Percentiles rank a stretch among this genome's conserved stretches.
Evolutionary conservation across 2,888 invertebrate genomes (phyloP).

Genomic region (Protonemura montana): DNA sequence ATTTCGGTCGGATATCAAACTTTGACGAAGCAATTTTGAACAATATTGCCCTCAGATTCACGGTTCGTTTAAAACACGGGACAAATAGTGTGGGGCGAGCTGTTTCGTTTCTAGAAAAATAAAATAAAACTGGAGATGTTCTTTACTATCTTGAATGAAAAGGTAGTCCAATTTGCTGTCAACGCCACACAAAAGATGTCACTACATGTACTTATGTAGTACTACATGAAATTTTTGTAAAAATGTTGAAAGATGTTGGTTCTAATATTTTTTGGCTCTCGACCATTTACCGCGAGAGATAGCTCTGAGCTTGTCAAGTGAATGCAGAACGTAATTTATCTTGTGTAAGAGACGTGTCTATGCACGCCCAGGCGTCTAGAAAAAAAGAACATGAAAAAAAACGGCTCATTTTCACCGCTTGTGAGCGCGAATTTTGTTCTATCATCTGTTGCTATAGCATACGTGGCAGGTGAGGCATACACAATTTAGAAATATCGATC

Average conservation of each 20-base stretch:
- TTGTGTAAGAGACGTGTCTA: background rate
- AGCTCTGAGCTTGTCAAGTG: background rate
- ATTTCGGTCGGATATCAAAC: background rate
- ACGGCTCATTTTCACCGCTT: background rate
- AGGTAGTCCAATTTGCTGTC: background rate
- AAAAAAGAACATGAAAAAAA: background rate
- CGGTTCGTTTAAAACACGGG: constrained; percentile 4
- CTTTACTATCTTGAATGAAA: background rate
- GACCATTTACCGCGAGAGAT: background rate
- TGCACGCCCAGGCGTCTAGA: background rate
- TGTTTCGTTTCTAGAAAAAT: background rate
- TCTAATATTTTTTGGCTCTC: background rate
- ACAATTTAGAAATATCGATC: too few relatives aligned
- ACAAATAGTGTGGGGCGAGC: background rate
- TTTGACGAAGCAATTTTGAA: background rate
- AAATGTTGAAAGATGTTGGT: background rate
- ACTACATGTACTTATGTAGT: background rate
- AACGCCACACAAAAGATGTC: background rate
- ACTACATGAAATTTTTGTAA: background rate
- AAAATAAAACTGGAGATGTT: background rate
- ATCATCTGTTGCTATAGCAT: too few relatives aligned
- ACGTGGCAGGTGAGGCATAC: too few relatives aligned
- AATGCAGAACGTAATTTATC: background rate
- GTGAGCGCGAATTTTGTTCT: background rate
- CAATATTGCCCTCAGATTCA: background rate